phyloP scores from a whole-genome alignment of 2,888 invertebrate genomes.

The Nebria brevicollis region DNA sequence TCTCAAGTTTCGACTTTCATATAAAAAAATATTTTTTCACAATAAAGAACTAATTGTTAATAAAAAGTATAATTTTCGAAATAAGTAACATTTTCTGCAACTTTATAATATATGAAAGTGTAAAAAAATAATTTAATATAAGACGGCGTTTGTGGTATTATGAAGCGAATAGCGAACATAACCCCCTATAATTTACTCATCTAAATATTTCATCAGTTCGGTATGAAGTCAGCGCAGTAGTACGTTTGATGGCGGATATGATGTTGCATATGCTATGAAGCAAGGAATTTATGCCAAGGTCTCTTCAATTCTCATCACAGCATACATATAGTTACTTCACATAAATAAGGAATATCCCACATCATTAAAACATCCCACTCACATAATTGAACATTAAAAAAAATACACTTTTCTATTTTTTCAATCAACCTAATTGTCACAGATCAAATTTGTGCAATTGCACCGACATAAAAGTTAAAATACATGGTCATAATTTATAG shows the following conservation, averaged over 20 bases:
- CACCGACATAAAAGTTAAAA: too few relatives aligned
- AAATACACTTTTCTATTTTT: background rate
- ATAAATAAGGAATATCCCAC: background rate
- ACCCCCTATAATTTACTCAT: background rate
- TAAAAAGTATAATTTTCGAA: too few relatives aligned
- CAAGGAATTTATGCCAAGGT: background rate
- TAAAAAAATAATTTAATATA: background rate
- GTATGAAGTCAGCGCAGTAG: background rate
- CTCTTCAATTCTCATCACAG: background rate
- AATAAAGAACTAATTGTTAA: too few relatives aligned
- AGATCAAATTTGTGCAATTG: background rate
- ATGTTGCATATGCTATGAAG: background rate
- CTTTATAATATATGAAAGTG: too few relatives aligned
- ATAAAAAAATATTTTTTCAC: too few relatives aligned
- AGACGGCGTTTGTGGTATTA: background rate
- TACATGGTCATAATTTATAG: too few relatives aligned
- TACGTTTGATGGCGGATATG: background rate
- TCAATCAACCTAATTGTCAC: background rate
- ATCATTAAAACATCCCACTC: background rate
- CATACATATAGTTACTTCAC: background rate
- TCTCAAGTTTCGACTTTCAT: too few relatives aligned
- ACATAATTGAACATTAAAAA: background rate
- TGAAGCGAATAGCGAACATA: background rate
- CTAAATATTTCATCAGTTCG: background rate
- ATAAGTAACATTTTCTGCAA: too few relatives aligned